Evolutionary conservation across 2,797 vertebrate species (phyloP), one percentile per base, ranked within the genome.

Genomic region (Podarcis siculus): DNA sequence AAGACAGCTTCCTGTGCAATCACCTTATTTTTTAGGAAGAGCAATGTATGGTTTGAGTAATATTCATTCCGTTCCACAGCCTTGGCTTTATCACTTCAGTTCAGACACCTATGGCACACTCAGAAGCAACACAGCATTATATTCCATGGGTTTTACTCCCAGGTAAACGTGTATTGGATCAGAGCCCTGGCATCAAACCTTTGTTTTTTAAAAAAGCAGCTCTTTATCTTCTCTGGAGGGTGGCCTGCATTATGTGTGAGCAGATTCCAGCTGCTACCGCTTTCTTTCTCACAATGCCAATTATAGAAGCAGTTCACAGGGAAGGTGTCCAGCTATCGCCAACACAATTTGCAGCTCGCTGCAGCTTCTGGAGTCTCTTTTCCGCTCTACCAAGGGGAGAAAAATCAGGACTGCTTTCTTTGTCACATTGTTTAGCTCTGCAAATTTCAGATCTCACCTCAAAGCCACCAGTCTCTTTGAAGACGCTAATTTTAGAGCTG

Each of bases 241-340:
- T 6, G 1, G 0, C 2, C 39, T 79, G n/a, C 71, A 10, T 71
- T 85, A 73, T 3, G 1, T 25, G 49, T 58, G 6, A 0, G 89
- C 25, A 90, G 78, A 86, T 83, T 69, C 89, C 85, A 82, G 64
- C 27, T 76, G 45, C 3, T 0, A 32, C 17, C 58, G 19, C n/a
- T 93, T 91, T 69, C 69, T 2, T 49, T 15, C 4, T 87, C 76
- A 86, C 37, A 82, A 13, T 92, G 89, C 76, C 76, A 89, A 66
- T 83, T 80, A 75, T 35, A 82, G 5, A 39, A 84, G 0, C 39
- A 45, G 87, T 79, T 58, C 15, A 37, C 87, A 89, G 83, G 23
- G 42, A 88, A 79, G 2, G 0, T 83, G 15, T 37, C 83, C 37
- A 25, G 37, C 61, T 89, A 90, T 88, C 12, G 78, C 4, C 85